Base-by-base conservation (phyloP, 2,888 invertebrate species). In the Tortrix viridana region DNA sequence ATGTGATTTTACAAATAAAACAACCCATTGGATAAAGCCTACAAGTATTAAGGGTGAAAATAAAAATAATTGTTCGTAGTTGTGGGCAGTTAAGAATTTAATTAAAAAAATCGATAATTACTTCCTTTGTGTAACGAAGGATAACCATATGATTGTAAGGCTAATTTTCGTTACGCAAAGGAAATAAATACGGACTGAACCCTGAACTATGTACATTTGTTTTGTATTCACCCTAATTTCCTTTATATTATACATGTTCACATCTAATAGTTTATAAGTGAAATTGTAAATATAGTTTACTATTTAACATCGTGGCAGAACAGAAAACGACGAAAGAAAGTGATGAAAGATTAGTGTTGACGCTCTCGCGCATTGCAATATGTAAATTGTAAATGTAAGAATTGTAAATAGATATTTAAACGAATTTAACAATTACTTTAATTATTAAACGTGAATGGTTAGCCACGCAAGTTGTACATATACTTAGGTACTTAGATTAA, bases 401-500 rank as follows among this genome's bases (percentile, higher is more conserved):
- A 78, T 75, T 90, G 89, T 90, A 90, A 79, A 91, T 88, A 91
- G 81, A 86, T 89, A 88, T 86, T 89, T 89, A 88, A 89, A 90
- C 89, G 90, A 90, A 90, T 90, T 90, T 90, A 89, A 86, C 77
- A 70, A 65, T 70, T 71, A 78, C 70, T 74, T 71, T 85, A 86
- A 81, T 81, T 77, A 85, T 74, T 72, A 75, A 79, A 79, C 71
- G 60, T 67, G 76, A 85, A 82, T 80, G 74, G 76, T 71, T 70
- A 71, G 81, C 81, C 81, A 82, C 82, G 82, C 78, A 67, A 58
- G 41, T 57, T 64, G 52, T 60, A 43, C 9, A 48, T 66, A 55
- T 0, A 5, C 43, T 38, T 37, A 55, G 32, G 22, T 2, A 22
- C 14, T 19, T 61, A 53, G 38, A 14, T 38, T 23, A n/a, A 41